Percentiles rank a stretch among this genome's conserved stretches.
These are phyloP conservation scores for Pseudomugil gertrudae DNA, from an alignment of 2,797 vertebrate species.

Conservation along the genomic window DNA sequence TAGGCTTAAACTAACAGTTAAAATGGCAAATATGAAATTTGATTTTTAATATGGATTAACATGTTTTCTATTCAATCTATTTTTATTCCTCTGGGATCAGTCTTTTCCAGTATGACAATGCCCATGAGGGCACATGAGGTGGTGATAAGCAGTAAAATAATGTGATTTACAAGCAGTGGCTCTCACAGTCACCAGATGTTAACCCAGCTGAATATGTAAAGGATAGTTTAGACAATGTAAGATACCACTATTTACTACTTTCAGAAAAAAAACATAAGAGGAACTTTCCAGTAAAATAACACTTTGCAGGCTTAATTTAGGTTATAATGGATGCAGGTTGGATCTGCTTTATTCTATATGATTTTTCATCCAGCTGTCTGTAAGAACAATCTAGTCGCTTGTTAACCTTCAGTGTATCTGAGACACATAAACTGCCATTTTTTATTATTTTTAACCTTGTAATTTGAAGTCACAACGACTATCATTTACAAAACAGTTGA, in stretches of 20 bases:
- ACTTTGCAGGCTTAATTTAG: too few relatives aligned
- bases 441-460: background rate
- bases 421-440: background rate
- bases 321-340: too few relatives aligned
- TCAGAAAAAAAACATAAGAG: too few relatives aligned
- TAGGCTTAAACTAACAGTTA: background rate
- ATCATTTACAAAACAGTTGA: conserved; percentile 12
- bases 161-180: background rate
- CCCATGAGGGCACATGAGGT: background rate
- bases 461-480: background rate
- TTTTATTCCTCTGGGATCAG: background rate
- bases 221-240: too few relatives aligned
- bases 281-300: too few relatives aligned
- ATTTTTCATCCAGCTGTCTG: background rate
- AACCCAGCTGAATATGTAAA: too few relatives aligned
- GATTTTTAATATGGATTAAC: background rate
- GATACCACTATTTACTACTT: too few relatives aligned
- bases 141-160: background rate
- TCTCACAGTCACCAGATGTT: background rate
- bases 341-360: too few relatives aligned
- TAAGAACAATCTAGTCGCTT: background rate
- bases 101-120: background rate
- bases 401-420: background rate
- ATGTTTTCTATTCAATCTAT: background rate
- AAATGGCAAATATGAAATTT: background rate